Evolutionary conservation across 2,113 vertebrate species (phyloP).

Genomic region (Calyptomena viridis): DNA sequence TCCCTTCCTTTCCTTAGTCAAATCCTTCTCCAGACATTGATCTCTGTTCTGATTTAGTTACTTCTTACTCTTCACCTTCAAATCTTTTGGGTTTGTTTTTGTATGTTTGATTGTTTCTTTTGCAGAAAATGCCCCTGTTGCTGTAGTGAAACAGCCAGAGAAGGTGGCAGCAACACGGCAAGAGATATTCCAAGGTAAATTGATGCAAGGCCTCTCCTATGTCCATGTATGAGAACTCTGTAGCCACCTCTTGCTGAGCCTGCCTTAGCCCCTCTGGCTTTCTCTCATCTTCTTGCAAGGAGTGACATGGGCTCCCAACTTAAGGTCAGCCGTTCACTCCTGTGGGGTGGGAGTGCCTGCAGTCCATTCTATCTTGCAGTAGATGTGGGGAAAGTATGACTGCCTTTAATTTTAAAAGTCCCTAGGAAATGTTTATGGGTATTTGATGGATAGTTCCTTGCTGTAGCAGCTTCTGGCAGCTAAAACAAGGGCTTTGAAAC

Average conservation of each 20-base stretch:
- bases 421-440: neutral
- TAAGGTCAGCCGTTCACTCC: neutral
- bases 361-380: neutral
- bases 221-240: neutral
- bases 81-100: neutral
- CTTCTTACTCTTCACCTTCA: neutral
- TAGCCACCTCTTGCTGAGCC: neutral
- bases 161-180: constrained; percentile 81
- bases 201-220: neutral
- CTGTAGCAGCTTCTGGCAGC: neutral
- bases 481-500: neutral
- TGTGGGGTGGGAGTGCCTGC: neutral
- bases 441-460: neutral
- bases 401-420: neutral
- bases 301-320: neutral
- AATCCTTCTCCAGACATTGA: neutral
- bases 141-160: constrained; percentile 76
- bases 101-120: neutral
- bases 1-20: neutral
- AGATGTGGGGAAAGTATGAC: neutral
- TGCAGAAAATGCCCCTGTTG: constrained; percentile 71
- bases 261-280: neutral
- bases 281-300: neutral
- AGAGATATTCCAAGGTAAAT: constrained; percentile 84
- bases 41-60: neutral